Base-by-base conservation (phyloP, 2,888 invertebrate species). In the Gisinianus flammeolus region DNA sequence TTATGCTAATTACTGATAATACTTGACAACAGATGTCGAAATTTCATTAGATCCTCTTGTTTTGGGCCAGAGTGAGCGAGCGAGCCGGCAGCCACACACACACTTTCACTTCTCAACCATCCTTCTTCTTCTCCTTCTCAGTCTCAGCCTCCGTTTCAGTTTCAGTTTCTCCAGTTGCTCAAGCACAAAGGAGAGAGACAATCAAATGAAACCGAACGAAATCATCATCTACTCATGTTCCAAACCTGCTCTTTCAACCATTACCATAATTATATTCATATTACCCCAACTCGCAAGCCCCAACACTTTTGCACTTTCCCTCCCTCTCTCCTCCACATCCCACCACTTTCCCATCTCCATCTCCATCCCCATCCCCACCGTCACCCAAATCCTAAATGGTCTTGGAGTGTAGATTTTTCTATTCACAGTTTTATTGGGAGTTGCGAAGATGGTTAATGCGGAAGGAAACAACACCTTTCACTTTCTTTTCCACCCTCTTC, bases 1-100 rank as follows among this genome's bases (percentile, higher is more conserved):
- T 83, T 85, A 85, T 85, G 85, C 83, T 85, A 85, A 85, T 85
- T 83, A 85, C 85, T 85, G 83, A 85, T 85, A 85, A 85, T 85
- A 81, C 83, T 83, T 83, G 79, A 83, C 82, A 85, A 83, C 85
- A 85, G 83, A 83, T 85, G 85, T 83, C 79, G 83, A 82, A 83
- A 83, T 82, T 83, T 82, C 83, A 82, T 82, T 81, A 83, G 81
- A 81, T 81, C 78, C 73, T 80, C 82, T 82, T 81, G 82, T 82
- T 82, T 81, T 82, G 72, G 76, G 56, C 71, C 33, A 31, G 69
- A 78, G 12, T 62, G 62, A 31, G 72, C 58, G 62, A 72, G 58
- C 22, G 19, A 68, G 31, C 26, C 19, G 22, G 22, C 8, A 10
- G 66, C 19, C 10, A 12, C n/a, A n/a, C n/a, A n/a, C n/a, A n/a